Evolutionary conservation across 2,888 invertebrate genomes (phyloP).

Genomic region (Tinea semifulvella): DNA sequence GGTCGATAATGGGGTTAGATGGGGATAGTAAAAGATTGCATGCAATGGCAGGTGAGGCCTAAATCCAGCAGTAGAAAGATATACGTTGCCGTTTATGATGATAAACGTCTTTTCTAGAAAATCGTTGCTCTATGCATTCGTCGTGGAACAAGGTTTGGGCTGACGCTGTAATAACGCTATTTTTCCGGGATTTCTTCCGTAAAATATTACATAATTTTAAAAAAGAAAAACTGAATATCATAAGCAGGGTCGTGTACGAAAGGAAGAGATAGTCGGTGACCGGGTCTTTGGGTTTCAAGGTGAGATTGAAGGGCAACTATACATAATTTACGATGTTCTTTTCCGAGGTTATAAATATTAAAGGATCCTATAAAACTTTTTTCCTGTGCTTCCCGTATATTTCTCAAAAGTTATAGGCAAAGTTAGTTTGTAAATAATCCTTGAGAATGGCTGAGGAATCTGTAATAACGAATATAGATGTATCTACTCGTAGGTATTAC

Average conservation of each 20-base stretch:
- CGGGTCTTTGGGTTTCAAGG: conserved; percentile 20
- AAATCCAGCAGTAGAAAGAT: no score
- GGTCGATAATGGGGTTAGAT: no score
- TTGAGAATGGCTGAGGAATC: not conserved
- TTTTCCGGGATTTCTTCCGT: conserved; percentile 22
- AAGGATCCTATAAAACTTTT: conserved; percentile 22
- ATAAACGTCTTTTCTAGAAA: no score
- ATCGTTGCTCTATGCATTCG: not conserved
- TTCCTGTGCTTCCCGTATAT: conserved; percentile 1
- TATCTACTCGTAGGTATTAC: not conserved
- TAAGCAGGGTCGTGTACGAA: conserved; percentile 21
- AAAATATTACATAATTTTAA: conserved; percentile 20
- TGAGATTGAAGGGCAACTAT: conserved; percentile 23
- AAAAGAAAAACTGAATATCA: conserved; percentile 22
- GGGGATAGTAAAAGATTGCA: no score
- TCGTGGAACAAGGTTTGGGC: conserved; percentile 14
- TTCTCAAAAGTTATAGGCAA: conserved; percentile 10
- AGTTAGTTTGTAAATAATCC: conserved; percentile 12
- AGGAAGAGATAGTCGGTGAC: conserved; percentile 21
- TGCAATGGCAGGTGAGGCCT: no score
- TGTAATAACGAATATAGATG: conserved; percentile 10
- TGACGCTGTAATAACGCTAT: conserved; percentile 24
- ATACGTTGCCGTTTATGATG: no score
- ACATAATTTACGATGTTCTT: conserved; percentile 29
- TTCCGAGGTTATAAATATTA: conserved; percentile 30